phyloP scores from a whole-genome alignment of 2,888 invertebrate genomes.

The Balanococcus diminutus region DNA sequence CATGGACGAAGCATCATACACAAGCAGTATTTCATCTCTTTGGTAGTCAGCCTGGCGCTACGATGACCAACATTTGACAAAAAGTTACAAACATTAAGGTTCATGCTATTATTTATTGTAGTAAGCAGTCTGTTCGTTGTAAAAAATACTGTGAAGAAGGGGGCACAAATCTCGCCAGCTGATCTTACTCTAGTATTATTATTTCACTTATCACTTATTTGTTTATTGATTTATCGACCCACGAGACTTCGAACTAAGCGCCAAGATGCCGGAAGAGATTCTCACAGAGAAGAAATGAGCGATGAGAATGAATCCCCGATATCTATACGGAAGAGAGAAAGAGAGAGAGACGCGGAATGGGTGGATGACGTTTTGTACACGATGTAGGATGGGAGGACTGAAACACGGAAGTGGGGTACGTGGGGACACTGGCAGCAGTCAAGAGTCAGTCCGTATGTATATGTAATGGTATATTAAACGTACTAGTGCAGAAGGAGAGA shows the following conservation, averaged over 20 bases:
- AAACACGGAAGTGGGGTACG: constrained; percentile 52
- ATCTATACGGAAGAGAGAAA: not conserved
- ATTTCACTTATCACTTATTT: no score
- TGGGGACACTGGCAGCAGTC: constrained; percentile 33
- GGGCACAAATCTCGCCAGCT: no score
- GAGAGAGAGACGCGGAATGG: not conserved
- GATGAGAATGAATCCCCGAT: not conserved
- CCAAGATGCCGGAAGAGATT: not conserved
- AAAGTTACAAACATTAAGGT: not conserved
- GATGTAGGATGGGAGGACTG: constrained; percentile 36
- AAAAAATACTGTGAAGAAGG: no score
- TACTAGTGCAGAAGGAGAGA: not conserved
- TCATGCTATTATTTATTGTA: no score
- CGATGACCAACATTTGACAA: constrained; percentile 5
- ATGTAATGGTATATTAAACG: not conserved
- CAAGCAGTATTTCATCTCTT: not conserved
- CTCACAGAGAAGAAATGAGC: not conserved
- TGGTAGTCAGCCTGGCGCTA: not conserved
- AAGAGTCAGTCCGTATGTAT: not conserved
- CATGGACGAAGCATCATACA: not conserved
- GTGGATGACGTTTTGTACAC: not conserved
- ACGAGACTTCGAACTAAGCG: not conserved
- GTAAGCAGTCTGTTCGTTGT: no score
- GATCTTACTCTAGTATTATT: no score
- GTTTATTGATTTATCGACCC: not conserved